Base-by-base conservation (phyloP, 2,888 invertebrate genomes). In the Cacoxenus indagator region DNA sequence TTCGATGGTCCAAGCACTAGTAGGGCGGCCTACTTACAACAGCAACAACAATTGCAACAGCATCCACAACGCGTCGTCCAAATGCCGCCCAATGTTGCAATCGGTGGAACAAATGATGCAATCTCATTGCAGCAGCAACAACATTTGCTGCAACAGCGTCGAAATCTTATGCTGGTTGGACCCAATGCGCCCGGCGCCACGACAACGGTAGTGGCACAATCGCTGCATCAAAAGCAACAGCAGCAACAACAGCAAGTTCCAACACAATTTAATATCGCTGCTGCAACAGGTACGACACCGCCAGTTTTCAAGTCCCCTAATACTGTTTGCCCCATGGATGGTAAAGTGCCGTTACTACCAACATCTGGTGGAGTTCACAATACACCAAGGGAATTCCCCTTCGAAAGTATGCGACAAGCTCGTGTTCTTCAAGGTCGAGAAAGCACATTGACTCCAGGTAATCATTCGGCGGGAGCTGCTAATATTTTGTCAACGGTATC, bases 361-460 rank as follows among this genome's bases (percentile, higher is more conserved):
- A 71, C 83, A 17, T 90, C 89, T 87, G 91, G 88, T 71, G 90
- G 89, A 46, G 84, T 89, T 86, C 70, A 76, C 4, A 74, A 74
- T 37, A 82, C 73, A 71, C 77, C 74, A 37, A 89, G 91, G 83
- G 91, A 91, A 84, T 96, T 93, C 89, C 96, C 96, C 51, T 96
- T 96, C 87, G 94, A 95, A 83, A 96, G 96, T 88, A 96, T 96
- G 96, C 95, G 95, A 59, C 94, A 95, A 85, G 94, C 94, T 73
- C 92, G 95, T 87, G 95, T 95, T 64, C 93, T 95, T 89, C 95
- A 95, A 84, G 91, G 92, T 82, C 92, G 94, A 82, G 93, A 91
- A 85, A 90, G 91, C 74, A 90, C 91, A 51, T 81, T 91, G 78
- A 90, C 90, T 87, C 73, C 82, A 65, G 73, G 72, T 46, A 71